phyloP scores from a whole-genome alignment of 2,113 vertebrate species.

The Lota lota region DNA sequence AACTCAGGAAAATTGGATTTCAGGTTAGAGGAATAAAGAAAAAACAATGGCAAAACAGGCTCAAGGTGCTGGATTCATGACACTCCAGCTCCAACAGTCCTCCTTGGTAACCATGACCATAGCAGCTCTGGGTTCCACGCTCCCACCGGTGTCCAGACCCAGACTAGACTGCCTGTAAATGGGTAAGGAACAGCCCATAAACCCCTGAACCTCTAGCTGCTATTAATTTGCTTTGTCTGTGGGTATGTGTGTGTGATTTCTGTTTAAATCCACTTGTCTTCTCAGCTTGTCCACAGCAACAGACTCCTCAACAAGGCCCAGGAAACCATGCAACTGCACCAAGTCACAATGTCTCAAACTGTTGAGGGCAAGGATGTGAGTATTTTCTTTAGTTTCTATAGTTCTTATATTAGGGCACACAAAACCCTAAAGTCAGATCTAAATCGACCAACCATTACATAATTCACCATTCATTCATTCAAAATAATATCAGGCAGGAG shows the following conservation, averaged over 20 bases:
- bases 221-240: neutral
- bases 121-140: conserved; percentile 85
- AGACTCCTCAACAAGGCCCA: conserved; percentile 87
- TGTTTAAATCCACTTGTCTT: neutral
- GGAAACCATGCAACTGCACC: conserved; percentile 98
- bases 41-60: too few species aligned
- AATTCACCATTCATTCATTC: neutral
- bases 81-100: conserved; percentile 89
- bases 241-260: neutral
- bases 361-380: conserved; percentile 53
- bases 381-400: neutral
- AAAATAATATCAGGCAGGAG: conserved; percentile 31
- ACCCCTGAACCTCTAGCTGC: too few species aligned
- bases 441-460: neutral
- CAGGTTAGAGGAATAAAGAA: too few species aligned
- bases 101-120: conserved; percentile 89
- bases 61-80: too few species aligned
- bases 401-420: too few species aligned
- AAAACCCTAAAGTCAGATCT: too few species aligned
- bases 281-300: conserved; percentile 76
- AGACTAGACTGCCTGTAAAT: conserved; percentile 89
- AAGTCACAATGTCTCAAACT: conserved; percentile 97
- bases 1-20: too few species aligned
- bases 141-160: conserved; percentile 83
- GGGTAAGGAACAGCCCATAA: conserved; percentile 76